Conservation (phyloP, 2,797 vertebrate genomes). For the Pseudocheirus occidentalis region DNA sequence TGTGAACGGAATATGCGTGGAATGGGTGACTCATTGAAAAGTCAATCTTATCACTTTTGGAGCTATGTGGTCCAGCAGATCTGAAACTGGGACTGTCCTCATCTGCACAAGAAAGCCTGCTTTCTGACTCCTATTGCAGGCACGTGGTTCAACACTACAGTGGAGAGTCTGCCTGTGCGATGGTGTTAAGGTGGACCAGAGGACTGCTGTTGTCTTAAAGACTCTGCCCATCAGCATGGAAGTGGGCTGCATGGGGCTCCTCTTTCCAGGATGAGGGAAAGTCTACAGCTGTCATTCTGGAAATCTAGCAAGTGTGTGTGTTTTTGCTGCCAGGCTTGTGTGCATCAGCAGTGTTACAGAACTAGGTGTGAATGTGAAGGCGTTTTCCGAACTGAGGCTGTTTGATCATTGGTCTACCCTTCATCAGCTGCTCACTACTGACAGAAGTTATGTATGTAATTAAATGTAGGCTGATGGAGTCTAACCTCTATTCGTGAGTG, state of each 20-base stretch:
- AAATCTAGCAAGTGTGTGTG: slow-evolving; percentile 66
- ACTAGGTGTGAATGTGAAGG: slow-evolving; percentile 55
- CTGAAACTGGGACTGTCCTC: slow-evolving; percentile 62
- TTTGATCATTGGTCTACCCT: slow-evolving; percentile 66
- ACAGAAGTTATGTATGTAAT: not conserved
- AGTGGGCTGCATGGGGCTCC: slow-evolving; percentile 64
- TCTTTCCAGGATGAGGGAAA: slow-evolving; percentile 69
- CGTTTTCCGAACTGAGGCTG: slow-evolving; percentile 62
- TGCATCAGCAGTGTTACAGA: slow-evolving; percentile 69
- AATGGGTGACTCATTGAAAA: slow-evolving; percentile 76
- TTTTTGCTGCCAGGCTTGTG: slow-evolving; percentile 68
- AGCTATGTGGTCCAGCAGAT: slow-evolving; percentile 69
- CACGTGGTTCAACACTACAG: slow-evolving; percentile 65
- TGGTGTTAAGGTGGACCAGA: slow-evolving; percentile 64
- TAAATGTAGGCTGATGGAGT: not conserved
- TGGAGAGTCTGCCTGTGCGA: slow-evolving; percentile 65
- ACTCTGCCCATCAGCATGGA: slow-evolving; percentile 68
- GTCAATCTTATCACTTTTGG: slow-evolving; percentile 65
- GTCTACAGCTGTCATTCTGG: slow-evolving; percentile 65
- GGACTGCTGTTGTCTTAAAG: slow-evolving; percentile 66
- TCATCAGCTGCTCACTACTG: slow-evolving; percentile 11
- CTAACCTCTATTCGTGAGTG: not conserved
- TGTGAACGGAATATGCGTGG: slow-evolving; percentile 72
- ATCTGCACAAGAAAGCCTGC: slow-evolving; percentile 66
- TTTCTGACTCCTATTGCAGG: slow-evolving; percentile 62